phyloP scores from a whole-genome alignment of 37 sponge, comb jelly and placozoan species.

The Halichondria panicea region DNA sequence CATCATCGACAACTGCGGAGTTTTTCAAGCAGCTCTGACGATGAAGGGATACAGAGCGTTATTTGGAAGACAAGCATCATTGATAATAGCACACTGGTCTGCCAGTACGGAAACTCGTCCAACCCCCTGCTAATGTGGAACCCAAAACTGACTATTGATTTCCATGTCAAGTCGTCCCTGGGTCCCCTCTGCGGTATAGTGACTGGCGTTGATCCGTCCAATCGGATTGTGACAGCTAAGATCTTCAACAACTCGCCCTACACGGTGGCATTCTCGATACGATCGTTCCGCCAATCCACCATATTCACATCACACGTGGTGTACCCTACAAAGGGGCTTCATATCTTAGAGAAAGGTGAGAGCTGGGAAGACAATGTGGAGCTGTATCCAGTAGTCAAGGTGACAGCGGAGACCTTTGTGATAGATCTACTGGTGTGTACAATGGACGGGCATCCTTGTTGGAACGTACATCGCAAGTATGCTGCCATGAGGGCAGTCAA shows the following conservation, averaged over 20 bases:
- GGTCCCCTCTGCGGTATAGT: slow-evolving; percentile 23
- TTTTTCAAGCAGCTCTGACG: too few relatives aligned
- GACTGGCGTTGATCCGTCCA: slow-evolving; percentile 14
- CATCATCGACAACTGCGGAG: too few relatives aligned
- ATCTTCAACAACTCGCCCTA: slow-evolving; percentile 27
- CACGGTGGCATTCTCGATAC: slow-evolving; percentile 38
- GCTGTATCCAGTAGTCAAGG: slow-evolving; percentile 9
- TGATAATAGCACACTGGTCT: slow-evolving; percentile 38
- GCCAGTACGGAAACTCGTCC: slow-evolving; percentile 26
- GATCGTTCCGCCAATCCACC: slow-evolving; percentile 29
- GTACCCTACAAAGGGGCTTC: slow-evolving; percentile 43
- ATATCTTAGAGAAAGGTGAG: slow-evolving; percentile 22
- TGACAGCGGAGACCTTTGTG: slow-evolving; percentile 29
- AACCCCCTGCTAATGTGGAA: slow-evolving; percentile 65
- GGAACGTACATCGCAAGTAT: slow-evolving; percentile 61
- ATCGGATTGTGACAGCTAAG: slow-evolving; percentile 25
- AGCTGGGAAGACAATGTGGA: slow-evolving; percentile 51
- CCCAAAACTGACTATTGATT: slow-evolving; percentile 43
- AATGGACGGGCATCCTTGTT: slow-evolving; percentile 19
- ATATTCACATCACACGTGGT: slow-evolving; percentile 38
- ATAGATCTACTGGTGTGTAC: slow-evolving; percentile 54
- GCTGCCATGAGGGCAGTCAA: slow-evolving; percentile 50
- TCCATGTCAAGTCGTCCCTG: slow-evolving; percentile 21
- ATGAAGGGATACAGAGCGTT: too few relatives aligned
- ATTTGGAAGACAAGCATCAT: slow-evolving; percentile 27